Evolutionary conservation across 92 coral and sea anemone genomes (phyloP), one percentile per base, ranked within the genome.

Genomic region (Porites evermanni): DNA sequence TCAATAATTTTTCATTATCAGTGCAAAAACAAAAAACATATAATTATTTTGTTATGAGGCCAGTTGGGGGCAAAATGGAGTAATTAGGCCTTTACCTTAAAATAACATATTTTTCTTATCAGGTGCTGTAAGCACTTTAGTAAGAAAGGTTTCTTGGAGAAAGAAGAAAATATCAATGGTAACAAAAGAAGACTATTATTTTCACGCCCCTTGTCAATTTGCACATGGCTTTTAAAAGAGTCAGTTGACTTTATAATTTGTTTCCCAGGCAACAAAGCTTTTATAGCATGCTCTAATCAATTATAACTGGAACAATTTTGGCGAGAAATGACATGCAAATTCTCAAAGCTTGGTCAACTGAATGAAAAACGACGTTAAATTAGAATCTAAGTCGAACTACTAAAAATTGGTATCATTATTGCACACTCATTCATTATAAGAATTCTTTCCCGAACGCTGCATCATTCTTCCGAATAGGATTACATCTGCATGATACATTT

Each of bases 241-340:
- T 67, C 18, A 56, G 11, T 59, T 61, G 70, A 70, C 69, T 80
- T 17, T 20, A 18, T n/a, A 32, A 70, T 69, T 69, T 70, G 85
- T 81, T 26, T 53, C 77, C 47, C 19, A 24, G 74, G 20, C 77
- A 56, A 81, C 77, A 53, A 2, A 17, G n/a, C 52, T n/a, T 81
- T 6, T 38, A 38, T 38, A 38, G 5, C 47, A 38, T 38, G 6
- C 5, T 38, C 47, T 38, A 38, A 38, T 38, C 47, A 38, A 38
- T 38, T 38, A 38, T 4, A 38, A 7, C 47, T 38, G 6, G 47
- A 38, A 6, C 53, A 77, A 29, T 77, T 77, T 64, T 17, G 59
- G 58, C 72, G 47, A 38, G 64, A n/a, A 38, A 11, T 79, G 20
- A 77, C 52, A 77, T 77, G 69, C 80, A 77, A 58, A 76, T 76